Conservation (phyloP, 30 jellyfish, hydroid and myxozoan genomes). For the Sanderia malayensis region DNA sequence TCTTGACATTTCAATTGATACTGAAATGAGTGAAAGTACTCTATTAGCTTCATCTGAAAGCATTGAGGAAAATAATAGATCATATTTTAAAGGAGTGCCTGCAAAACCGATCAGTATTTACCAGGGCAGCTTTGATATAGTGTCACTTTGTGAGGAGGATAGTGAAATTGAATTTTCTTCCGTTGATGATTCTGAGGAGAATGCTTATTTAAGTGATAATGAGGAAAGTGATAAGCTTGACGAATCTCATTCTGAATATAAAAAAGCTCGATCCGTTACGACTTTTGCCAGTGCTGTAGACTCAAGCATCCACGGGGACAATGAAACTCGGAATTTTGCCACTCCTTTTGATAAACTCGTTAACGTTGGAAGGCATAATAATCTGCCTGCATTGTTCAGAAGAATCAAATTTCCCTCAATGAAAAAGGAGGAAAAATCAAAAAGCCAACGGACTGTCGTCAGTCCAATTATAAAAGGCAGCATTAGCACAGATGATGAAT, state of each 20-base stretch:
- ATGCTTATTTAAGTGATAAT: constrained; percentile 9
- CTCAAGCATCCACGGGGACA: constrained; percentile 41
- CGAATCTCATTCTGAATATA: background rate
- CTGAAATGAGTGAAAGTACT: constrained; percentile 74
- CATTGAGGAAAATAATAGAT: constrained; percentile 27
- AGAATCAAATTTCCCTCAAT: background rate
- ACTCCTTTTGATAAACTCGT: background rate
- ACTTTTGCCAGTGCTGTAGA: constrained; percentile 82
- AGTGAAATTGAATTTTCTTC: constrained; percentile 61
- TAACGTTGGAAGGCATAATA: background rate
- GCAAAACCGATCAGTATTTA: background rate
- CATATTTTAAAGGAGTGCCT: background rate
- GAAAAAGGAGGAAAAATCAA: background rate
- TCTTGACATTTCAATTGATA: constrained; percentile 34
- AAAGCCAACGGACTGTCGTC: background rate
- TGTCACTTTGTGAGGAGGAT: constrained; percentile 48
- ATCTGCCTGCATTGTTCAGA: background rate
- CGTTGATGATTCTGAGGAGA: constrained; percentile 28
- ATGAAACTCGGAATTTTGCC: constrained; percentile 3
- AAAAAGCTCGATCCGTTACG: constrained; percentile 63
- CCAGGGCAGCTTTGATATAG: constrained; percentile 54
- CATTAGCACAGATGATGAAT: background rate
- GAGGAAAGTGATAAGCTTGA: background rate
- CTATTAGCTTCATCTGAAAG: constrained; percentile 80
- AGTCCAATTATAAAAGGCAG: background rate